Evolutionary conservation across 2,113 vertebrate genomes (phyloP).

Genomic region (Octodon degus): DNA sequence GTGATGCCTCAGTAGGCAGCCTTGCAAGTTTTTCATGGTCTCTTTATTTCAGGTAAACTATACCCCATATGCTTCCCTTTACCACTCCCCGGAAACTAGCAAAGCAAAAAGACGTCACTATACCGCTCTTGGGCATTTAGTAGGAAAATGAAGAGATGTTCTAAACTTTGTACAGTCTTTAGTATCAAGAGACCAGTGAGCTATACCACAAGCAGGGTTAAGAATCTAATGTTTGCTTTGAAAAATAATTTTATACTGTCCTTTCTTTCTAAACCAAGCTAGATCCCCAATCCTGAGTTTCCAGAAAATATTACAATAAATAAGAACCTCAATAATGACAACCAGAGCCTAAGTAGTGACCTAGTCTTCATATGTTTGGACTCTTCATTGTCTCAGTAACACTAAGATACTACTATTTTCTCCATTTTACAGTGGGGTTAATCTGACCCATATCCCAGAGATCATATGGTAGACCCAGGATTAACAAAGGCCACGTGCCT

Average conservation of each 20-base stretch:
- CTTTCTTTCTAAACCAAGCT: neutral
- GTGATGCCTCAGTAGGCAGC: neutral
- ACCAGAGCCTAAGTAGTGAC: neutral
- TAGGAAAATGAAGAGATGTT: neutral
- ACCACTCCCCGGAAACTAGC: neutral
- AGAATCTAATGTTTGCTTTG: neutral
- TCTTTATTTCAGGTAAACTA: neutral
- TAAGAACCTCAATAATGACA: neutral
- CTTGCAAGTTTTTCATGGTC: neutral
- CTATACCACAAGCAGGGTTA: neutral
- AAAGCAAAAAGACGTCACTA: neutral
- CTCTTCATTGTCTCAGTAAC: constrained; percentile 9
- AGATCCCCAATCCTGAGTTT: neutral
- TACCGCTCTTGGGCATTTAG: rapidly evolving
- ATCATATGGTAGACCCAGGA: neutral
- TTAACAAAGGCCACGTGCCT: constrained; percentile 18
- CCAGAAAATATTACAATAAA: neutral
- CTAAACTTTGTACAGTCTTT: neutral
- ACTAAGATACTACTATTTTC: neutral
- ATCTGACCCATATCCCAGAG: neutral
- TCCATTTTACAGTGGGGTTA: neutral
- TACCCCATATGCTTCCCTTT: neutral
- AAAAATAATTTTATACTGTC: neutral
- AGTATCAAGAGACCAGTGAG: neutral
- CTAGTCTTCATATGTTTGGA: neutral